Evolutionary conservation across 2,113 vertebrate genomes (phyloP).

Genomic region (Rhinolophus sinicus): DNA sequence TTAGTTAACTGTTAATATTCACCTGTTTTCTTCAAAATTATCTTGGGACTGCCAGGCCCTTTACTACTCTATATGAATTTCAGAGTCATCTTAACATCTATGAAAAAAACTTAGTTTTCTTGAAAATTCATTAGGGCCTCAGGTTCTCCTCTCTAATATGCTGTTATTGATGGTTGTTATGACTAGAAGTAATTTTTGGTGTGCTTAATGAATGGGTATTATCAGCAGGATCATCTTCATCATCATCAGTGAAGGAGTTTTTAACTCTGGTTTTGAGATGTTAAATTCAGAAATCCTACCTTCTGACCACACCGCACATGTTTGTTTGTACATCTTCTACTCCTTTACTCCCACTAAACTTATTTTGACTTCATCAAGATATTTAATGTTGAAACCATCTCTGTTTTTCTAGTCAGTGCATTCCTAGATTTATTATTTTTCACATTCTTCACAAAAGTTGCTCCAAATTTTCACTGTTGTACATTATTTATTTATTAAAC

Average conservation of each 20-base stretch:
- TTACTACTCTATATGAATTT: not conserved
- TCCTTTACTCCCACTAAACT: not conserved
- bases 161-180: not conserved
- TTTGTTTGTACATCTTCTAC: not conserved
- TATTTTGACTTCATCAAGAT: not conserved
- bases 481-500: not conserved
- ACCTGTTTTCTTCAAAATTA: not conserved
- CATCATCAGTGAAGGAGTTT: not conserved
- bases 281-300: not conserved
- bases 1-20: not conserved
- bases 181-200: not conserved
- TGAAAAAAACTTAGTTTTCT: not conserved
- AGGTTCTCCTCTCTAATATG: not conserved
- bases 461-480: not conserved
- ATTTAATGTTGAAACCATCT: slow-evolving; percentile 10
- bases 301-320: not conserved
- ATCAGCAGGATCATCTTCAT: not conserved
- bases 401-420: not conserved
- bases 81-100: not conserved
- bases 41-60: not conserved
- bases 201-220: not conserved
- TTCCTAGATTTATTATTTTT: not conserved
- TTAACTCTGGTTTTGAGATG: not conserved
- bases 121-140: not conserved
- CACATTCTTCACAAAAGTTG: not conserved